A percentile compares a stretch with the other conserved stretches of the same genome.
phyloP scores from a whole-genome alignment of 2,888 invertebrate species.

The Diplazon laetatorius region DNA sequence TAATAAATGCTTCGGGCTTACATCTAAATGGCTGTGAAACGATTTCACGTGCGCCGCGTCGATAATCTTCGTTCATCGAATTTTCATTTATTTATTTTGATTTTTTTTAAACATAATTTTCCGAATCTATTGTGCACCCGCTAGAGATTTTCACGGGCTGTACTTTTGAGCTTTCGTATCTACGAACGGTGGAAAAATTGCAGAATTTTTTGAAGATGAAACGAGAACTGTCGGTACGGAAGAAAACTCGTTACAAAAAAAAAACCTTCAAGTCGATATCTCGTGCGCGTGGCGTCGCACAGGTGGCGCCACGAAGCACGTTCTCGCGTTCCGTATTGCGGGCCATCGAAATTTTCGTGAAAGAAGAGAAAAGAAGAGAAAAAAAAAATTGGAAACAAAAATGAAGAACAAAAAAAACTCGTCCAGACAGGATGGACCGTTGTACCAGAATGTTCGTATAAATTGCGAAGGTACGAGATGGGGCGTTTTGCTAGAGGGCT shows the following conservation, averaged over 20 bases:
- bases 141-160: conserved; percentile 22
- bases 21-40: conserved; percentile 43
- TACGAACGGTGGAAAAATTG: conserved; percentile 58
- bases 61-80: no score
- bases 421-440: conserved; percentile 53
- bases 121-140: no score
- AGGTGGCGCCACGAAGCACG: conserved; percentile 44
- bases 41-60: neutral
- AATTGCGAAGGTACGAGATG: conserved; percentile 34
- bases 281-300: conserved; percentile 16
- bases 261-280: no score
- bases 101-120: no score
- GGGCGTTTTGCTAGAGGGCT: conserved; percentile 47
- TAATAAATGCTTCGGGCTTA: conserved; percentile 42
- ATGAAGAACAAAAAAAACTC: conserved; percentile 46
- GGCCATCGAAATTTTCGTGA: conserved; percentile 27
- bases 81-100: no score
- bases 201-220: conserved; percentile 34
- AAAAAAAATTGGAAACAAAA: no score
- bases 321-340: conserved; percentile 17
- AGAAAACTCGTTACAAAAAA: neutral
- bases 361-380: no score
- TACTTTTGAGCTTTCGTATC: conserved; percentile 50
- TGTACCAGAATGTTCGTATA: conserved; percentile 47
- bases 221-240: conserved; percentile 13